Conservation (phyloP, 2,888 invertebrate genomes). For the Himalopsyche kuldschensis region DNA sequence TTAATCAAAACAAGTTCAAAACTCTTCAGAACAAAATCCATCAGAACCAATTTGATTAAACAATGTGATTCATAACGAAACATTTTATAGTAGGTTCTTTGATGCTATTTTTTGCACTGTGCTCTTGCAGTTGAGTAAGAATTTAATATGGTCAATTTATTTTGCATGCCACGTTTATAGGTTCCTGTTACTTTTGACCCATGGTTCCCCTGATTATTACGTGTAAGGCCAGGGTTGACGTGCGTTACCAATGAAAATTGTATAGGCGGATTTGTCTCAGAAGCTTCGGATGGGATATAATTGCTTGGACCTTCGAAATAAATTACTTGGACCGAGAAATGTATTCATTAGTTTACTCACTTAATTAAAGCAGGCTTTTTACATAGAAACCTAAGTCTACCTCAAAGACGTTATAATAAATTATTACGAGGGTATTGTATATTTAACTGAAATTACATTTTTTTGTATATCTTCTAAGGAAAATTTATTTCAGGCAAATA, state of each 20-base stretch:
- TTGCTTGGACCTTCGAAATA: slow-evolving; percentile 31
- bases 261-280: background rate
- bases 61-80: no score
- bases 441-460: background rate
- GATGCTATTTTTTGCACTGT: no score
- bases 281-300: slow-evolving; percentile 9
- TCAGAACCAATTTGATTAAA: no score
- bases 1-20: no score
- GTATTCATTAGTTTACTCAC: background rate
- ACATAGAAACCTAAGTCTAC: background rate
- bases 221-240: background rate
- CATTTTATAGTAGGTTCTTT: no score
- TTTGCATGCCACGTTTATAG: no score
- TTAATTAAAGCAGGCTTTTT: background rate
- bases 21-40: no score
- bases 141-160: no score
- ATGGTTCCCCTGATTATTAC: background rate
- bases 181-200: no score
- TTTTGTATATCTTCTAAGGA: background rate
- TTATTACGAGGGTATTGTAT: background rate
- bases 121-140: no score
- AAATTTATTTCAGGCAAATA: no score
- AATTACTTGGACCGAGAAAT: slow-evolving; percentile 16
- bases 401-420: background rate
- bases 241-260: slow-evolving; percentile 16